phyloP scores from a whole-genome alignment of 2,113 vertebrate genomes.

The Oncorhynchus kisutch region DNA sequence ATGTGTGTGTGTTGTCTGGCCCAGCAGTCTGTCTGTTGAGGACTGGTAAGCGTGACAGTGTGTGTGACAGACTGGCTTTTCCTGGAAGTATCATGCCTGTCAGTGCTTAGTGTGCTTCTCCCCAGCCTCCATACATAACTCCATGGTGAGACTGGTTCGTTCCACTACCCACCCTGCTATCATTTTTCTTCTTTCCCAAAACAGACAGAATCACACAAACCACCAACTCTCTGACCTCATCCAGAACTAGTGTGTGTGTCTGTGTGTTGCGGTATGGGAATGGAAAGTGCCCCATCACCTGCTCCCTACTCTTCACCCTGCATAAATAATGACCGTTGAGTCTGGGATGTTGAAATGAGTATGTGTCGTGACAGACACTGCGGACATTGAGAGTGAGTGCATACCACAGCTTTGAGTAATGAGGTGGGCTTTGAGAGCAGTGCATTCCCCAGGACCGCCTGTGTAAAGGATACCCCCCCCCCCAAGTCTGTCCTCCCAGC shows the following conservation, averaged over 20 bases:
- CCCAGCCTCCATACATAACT: not conserved
- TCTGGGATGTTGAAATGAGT: not conserved
- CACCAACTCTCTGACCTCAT: not conserved
- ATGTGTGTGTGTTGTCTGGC: not conserved
- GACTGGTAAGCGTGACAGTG: not conserved
- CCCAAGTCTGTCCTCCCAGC: no score
- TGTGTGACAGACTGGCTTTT: not conserved
- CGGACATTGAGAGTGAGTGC: conserved; percentile 24
- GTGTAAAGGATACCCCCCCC: not conserved
- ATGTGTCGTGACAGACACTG: not conserved
- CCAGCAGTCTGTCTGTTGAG: not conserved
- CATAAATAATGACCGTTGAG: conserved; percentile 13
- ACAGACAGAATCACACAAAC: not conserved
- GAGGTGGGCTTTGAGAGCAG: conserved; percentile 45
- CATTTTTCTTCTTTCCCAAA: not conserved
- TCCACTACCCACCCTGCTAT: not conserved
- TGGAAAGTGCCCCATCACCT: conserved; percentile 13
- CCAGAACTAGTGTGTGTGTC: not conserved
- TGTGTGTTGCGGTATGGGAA: conserved; percentile 21
- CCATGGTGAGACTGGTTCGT: not conserved
- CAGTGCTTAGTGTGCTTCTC: not conserved
- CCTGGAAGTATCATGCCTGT: not conserved
- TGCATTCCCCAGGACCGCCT: conserved; percentile 33
- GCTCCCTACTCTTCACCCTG: not conserved
- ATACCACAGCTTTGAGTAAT: conserved; percentile 54